phyloP scores from a whole-genome alignment of 2,888 invertebrate genomes.

The Metalampra italica region DNA sequence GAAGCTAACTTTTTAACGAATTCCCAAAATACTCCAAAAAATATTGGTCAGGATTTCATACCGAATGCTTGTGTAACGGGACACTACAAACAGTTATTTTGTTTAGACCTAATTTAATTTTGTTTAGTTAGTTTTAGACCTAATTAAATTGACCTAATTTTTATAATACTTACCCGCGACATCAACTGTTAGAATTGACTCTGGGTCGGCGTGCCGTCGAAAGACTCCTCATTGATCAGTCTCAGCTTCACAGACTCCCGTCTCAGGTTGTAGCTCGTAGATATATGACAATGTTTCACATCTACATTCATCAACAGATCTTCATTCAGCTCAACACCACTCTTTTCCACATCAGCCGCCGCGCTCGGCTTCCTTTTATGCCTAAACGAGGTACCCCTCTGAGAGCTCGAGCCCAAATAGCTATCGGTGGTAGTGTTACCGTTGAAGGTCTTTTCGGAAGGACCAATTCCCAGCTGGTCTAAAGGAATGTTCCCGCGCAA shows the following conservation, averaged over 20 bases:
- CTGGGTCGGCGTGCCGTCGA: conserved; percentile 59
- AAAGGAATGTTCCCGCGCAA: conserved; percentile 59
- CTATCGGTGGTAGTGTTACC: conserved; percentile 86
- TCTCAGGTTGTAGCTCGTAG: conserved; percentile 68
- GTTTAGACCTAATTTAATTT: no score
- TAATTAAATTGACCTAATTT: no score
- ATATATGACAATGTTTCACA: conserved; percentile 72
- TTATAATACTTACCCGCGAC: conserved; percentile 58
- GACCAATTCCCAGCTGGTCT: conserved; percentile 77
- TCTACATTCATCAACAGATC: conserved; percentile 58
- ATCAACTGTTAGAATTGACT: conserved; percentile 73
- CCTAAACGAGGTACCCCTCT: conserved; percentile 72
- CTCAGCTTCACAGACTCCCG: conserved; percentile 68
- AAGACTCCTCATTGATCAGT: conserved; percentile 71
- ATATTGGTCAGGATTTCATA: no score
- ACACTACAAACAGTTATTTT: no score
- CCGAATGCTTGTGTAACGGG: no score
- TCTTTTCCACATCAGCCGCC: conserved; percentile 79
- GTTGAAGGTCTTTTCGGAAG: conserved; percentile 85
- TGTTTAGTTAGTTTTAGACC: no score
- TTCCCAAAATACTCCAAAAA: no score
- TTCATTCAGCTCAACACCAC: conserved; percentile 71
- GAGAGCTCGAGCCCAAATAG: conserved; percentile 77
- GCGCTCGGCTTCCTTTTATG: conserved; percentile 78
- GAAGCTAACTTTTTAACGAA: no score